Evolutionary conservation across 2,888 invertebrate genomes (phyloP), one percentile per base, ranked within the genome.

Genomic region (Zonitis immaculata): DNA sequence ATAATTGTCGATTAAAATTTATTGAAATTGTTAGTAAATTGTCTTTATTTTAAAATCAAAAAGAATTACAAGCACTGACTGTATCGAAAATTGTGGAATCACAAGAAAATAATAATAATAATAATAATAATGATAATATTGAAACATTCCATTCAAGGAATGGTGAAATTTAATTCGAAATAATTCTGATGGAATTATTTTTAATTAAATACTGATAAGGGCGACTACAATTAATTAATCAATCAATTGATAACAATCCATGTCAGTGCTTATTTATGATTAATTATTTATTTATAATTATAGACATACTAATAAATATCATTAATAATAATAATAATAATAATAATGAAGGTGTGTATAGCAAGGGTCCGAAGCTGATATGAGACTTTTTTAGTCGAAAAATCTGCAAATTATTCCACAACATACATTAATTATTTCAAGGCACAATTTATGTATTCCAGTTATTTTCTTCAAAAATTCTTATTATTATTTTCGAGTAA

Each of bases 361-460:
- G 72, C 71, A 64, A 72, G 71, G 71, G 71, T 72, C 71, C 72
- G 63, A 58, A 60, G 56, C 56, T 67, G 66, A 66, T 67, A 66
- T 67, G 67, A 60, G 60, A 16, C 14, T 68, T 67, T 56, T 58
- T 58, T 55, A 32, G 49, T 54, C 47, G 52, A 39, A 52, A 52
- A 59, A 57, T 60, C 57, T 64, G 67, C 64, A 67, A 66, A 67
- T 63, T 54, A 67, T 66, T 63, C 71, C 68, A 67, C 70, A 69
- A 73, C 70, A 70, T 69, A 70, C 71, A 68, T 69, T 32, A n/a
- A n/a, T n/a, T n/a, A n/a, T n/a, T n/a, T 65, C 70, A 73, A 73
- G 73, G 74, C 74, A 74, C 74, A 70, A 70, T 65, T n/a, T n/a
- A 67, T 73, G 74, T 73, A 73, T 73, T 73, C 71, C 73, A 73